Conservation (phyloP, 2,113 vertebrate genomes). For the Neofelis nebulosa region DNA sequence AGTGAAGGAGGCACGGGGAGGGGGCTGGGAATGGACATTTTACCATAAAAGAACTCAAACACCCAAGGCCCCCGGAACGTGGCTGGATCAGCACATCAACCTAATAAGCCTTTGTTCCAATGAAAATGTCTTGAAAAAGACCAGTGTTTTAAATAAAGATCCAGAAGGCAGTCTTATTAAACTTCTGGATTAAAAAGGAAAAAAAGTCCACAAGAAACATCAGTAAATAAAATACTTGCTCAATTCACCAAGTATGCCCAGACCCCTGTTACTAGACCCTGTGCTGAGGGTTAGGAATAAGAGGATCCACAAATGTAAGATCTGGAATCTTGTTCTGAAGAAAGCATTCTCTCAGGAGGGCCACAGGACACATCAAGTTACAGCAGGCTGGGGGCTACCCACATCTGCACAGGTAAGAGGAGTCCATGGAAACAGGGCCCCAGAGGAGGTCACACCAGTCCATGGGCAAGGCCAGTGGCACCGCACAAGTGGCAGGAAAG, state of each 20-base stretch:
- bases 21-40: neutral
- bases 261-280: neutral
- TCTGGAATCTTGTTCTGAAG: neutral
- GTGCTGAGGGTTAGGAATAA: neutral
- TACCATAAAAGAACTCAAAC: neutral
- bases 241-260: neutral
- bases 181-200: neutral
- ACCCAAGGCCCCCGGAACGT: no score
- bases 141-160: neutral
- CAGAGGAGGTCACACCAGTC: neutral
- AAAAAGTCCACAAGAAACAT: neutral
- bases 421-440: neutral
- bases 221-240: neutral
- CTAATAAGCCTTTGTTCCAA: neutral
- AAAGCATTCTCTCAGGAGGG: neutral
- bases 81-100: neutral
- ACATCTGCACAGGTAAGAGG: neutral
- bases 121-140: neutral
- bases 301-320: neutral
- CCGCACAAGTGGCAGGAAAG: neutral
- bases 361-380: neutral
- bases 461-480: no score
- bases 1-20: neutral
- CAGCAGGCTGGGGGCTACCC: fast-evolving
- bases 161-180: neutral